These are phyloP conservation scores for Griposia aprilina DNA, from an alignment of 2,888 invertebrate genomes.

Conservation along the genomic window DNA sequence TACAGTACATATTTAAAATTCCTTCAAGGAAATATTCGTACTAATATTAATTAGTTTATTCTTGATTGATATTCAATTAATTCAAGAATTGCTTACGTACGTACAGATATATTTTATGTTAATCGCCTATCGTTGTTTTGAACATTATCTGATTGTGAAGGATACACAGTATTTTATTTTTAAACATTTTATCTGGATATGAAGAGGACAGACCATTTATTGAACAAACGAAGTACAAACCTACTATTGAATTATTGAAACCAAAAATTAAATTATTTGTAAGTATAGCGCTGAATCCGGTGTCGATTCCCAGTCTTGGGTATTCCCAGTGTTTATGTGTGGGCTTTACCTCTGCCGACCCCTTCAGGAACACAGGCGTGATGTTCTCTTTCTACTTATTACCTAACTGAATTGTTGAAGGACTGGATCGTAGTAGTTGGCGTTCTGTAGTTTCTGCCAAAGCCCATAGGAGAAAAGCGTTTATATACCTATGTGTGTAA, in stretches of 20 bases:
- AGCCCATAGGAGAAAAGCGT: neutral
- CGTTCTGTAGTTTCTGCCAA: neutral
- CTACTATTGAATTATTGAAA: neutral
- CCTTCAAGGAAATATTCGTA: neutral
- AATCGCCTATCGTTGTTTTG: neutral
- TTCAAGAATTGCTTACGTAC: neutral
- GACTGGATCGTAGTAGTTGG: neutral
- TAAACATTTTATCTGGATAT: constrained; percentile 37
- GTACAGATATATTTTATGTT: neutral
- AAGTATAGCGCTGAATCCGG: neutral
- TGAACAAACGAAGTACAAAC: neutral
- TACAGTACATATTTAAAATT: neutral
- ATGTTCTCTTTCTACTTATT: neutral
- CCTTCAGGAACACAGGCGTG: too few species aligned
- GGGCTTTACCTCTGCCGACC: neutral
- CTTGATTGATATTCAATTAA: neutral
- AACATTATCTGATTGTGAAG: constrained; percentile 25
- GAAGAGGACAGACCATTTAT: constrained; percentile 1
- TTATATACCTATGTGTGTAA: neutral
- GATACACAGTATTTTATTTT: constrained; percentile 36
- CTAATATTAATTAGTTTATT: neutral
- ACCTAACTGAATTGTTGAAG: neutral
- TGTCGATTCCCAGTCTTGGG: neutral
- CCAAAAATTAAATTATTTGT: too few species aligned
- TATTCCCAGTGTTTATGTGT: neutral